Conservation (phyloP, 2,888 invertebrate genomes). For the Andrena flavipes region DNA sequence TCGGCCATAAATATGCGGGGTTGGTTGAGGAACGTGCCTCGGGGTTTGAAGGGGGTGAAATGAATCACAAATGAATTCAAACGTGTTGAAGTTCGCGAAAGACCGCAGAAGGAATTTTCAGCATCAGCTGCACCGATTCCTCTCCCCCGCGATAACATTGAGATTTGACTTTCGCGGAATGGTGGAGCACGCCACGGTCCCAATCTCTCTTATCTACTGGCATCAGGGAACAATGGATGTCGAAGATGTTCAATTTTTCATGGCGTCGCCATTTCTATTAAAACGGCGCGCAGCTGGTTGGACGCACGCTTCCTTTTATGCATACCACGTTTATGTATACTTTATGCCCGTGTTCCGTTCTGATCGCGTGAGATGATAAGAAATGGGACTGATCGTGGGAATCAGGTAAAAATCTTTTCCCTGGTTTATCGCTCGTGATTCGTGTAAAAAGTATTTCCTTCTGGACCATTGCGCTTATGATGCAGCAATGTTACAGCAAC, state of each 20-base stretch:
- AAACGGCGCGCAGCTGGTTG: conserved; percentile 38
- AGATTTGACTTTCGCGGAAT: conserved; percentile 43
- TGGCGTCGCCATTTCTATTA: conserved; percentile 61
- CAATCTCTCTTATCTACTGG: conserved; percentile 31
- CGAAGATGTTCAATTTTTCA: conserved; percentile 75
- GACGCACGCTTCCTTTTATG: conserved; percentile 46
- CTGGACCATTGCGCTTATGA: not conserved
- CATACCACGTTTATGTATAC: conserved; percentile 51
- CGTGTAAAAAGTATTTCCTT: not conserved
- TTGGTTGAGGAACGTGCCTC: not conserved
- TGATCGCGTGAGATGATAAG: not conserved
- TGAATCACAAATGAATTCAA: not conserved
- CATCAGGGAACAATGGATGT: conserved; percentile 66
- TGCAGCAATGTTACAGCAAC: too few relatives aligned
- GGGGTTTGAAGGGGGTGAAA: not conserved
- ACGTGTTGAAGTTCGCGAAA: not conserved
- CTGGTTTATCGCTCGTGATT: not conserved
- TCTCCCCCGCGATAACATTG: conserved; percentile 35
- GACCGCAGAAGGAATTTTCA: conserved; percentile 18
- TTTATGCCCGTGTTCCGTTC: not conserved
- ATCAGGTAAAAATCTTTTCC: not conserved
- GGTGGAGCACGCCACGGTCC: conserved; percentile 6
- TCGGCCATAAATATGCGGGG: not conserved
- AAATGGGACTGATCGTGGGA: not conserved
- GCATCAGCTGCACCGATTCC: not conserved